A percentile compares a stretch with the other conserved stretches of the same genome.
These are phyloP conservation scores for Myioborus miniatus DNA, from an alignment of 2,797 vertebrate species.

Conservation along the genomic window DNA sequence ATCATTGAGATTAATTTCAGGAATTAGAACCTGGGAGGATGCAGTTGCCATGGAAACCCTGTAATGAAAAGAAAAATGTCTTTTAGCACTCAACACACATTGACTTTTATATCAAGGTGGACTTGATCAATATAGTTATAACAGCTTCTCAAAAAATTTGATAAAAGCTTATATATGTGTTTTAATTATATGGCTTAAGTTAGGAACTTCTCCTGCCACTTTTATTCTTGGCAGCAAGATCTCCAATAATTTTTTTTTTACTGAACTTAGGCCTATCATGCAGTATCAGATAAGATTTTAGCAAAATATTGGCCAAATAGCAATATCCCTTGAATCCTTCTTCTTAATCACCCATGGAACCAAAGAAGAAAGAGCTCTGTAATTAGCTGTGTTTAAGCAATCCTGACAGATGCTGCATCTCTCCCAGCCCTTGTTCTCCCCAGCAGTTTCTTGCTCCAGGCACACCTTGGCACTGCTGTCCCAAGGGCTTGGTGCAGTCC, in stretches of 20 bases:
- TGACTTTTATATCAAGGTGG: background rate
- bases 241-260: background rate
- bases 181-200: background rate
- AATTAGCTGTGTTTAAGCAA: constrained; percentile 45
- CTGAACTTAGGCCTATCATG: background rate
- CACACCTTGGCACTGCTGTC: constrained; percentile 62
- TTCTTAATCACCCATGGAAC: background rate
- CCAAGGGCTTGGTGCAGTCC: constrained; percentile 47
- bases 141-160: background rate
- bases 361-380: background rate
- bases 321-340: background rate
- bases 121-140: background rate
- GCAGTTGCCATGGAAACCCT: constrained; percentile 99
- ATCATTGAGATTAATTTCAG: constrained; percentile 97
- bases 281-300: background rate
- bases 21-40: constrained; percentile 96
- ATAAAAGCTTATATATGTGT: background rate
- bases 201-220: background rate
- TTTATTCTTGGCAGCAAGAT: background rate
- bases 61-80: constrained; percentile 58
- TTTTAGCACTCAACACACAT: constrained; percentile 20
- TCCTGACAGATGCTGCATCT: background rate
- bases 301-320: background rate
- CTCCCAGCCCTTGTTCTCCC: constrained; percentile 1
- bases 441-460: constrained; percentile 30